Evolutionary conservation across 2,113 vertebrate species (phyloP).

Genomic region (Scomber scombrus): DNA sequence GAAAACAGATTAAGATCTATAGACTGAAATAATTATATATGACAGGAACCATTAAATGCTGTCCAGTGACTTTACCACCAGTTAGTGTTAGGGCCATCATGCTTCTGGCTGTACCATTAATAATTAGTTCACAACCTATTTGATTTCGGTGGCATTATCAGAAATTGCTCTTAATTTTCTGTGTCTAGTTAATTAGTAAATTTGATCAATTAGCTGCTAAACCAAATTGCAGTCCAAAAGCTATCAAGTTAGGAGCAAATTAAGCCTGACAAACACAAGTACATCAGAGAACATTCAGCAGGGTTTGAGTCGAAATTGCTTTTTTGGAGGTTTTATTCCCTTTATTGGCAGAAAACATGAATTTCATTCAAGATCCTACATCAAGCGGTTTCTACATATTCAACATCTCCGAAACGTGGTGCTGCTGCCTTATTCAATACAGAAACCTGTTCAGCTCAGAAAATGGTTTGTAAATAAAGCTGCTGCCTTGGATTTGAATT

Average conservation of each 20-base stretch:
- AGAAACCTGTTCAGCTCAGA: slow-evolving; percentile 16
- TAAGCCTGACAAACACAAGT: slow-evolving; percentile 51
- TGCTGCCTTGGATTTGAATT: slow-evolving; percentile 29
- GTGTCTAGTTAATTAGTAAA: slow-evolving; percentile 63
- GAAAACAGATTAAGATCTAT: not conserved
- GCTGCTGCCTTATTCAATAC: slow-evolving; percentile 4
- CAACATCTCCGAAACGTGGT: slow-evolving; percentile 18
- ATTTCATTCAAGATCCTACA: slow-evolving; percentile 38
- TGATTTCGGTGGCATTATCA: slow-evolving; percentile 59
- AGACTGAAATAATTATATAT: slow-evolving; percentile 12
- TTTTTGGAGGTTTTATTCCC: slow-evolving; percentile 14
- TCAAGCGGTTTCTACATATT: slow-evolving; percentile 12
- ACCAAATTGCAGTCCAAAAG: slow-evolving; percentile 68
- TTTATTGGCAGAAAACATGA: not conserved
- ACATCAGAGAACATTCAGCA: slow-evolving; percentile 47
- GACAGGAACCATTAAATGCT: slow-evolving; percentile 28
- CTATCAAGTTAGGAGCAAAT: slow-evolving; percentile 60
- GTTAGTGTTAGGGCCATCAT: slow-evolving; percentile 46
- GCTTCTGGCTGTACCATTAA: slow-evolving; percentile 48
- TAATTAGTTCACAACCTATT: slow-evolving; percentile 62
- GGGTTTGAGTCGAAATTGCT: slow-evolving; percentile 26
- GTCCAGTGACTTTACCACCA: slow-evolving; percentile 44
- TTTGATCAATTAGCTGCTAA: slow-evolving; percentile 67
- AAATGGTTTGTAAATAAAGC: slow-evolving; percentile 53
- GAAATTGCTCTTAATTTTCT: slow-evolving; percentile 57